Percentiles rank a stretch among this genome's conserved stretches.
phyloP scores from a whole-genome alignment of 2,113 vertebrate species.

The Gymnorhina tibicen region DNA sequence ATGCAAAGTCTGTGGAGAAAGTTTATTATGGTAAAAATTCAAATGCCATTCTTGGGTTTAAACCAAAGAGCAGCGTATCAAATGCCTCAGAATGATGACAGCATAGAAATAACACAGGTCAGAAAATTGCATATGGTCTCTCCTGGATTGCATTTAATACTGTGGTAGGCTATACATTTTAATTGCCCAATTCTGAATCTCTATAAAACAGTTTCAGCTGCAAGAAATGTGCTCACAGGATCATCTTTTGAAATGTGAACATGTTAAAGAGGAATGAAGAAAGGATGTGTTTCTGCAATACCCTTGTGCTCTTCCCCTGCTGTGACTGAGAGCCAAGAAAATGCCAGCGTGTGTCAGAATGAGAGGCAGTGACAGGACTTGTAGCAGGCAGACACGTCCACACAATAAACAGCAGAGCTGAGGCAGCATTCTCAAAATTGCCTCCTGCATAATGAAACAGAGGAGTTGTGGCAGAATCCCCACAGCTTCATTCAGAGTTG shows the following conservation, averaged over 20 bases:
- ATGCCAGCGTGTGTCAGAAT: not conserved
- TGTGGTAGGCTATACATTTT: not conserved
- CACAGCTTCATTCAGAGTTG: not conserved
- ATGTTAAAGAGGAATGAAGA: not conserved
- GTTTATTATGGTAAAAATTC: slow-evolving; percentile 44
- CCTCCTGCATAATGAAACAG: not conserved
- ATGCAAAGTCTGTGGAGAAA: not conserved
- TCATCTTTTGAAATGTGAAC: not conserved
- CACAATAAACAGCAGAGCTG: not conserved
- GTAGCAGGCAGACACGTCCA: not conserved
- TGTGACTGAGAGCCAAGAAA: slow-evolving; percentile 7
- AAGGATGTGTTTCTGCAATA: not conserved
- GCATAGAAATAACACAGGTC: not conserved
- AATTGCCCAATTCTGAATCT: not conserved
- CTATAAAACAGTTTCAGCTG: not conserved
- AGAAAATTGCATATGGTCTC: slow-evolving; percentile 4
- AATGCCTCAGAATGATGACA: slow-evolving; percentile 12
- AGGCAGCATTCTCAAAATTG: slow-evolving; percentile 17
- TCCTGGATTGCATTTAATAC: not conserved
- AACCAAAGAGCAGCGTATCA: slow-evolving; percentile 4
- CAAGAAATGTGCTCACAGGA: not conserved
- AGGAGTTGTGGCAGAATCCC: not conserved
- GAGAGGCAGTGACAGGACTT: not conserved
- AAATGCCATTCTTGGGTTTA: slow-evolving; percentile 3
- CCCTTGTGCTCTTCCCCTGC: not conserved